Evolutionary conservation across 2,888 invertebrate genomes (phyloP).

Genomic region (Apocheima hispidaria): DNA sequence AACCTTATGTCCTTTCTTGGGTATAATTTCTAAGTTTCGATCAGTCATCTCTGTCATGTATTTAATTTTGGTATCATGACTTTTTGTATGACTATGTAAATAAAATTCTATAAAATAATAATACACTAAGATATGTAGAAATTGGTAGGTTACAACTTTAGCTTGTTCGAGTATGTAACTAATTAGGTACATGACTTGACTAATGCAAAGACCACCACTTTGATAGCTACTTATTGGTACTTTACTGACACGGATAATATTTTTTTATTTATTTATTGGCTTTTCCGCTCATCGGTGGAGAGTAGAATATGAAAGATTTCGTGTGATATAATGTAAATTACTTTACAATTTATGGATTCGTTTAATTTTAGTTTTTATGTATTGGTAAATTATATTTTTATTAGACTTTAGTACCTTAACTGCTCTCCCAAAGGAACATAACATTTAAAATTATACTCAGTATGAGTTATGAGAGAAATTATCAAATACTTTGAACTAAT

Average conservation of each 20-base stretch:
- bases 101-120: slow-evolving; percentile 12
- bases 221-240: slow-evolving; percentile 42
- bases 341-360: slow-evolving; percentile 64
- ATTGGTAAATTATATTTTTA: slow-evolving; percentile 65
- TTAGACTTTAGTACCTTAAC: slow-evolving; percentile 48
- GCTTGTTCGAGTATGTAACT: slow-evolving; percentile 9
- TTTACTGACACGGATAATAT: slow-evolving; percentile 26
- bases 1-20: slow-evolving; percentile 4
- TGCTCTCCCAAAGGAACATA: slow-evolving; percentile 75
- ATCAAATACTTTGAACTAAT: neutral
- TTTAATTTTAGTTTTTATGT: slow-evolving; percentile 57
- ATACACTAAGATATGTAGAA: slow-evolving; percentile 13
- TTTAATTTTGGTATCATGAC: neutral
- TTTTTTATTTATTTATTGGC: slow-evolving; percentile 65
- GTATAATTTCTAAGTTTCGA: slow-evolving; percentile 2
- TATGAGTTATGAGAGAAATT: neutral
- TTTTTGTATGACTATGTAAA: slow-evolving; percentile 24
- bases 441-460: slow-evolving; percentile 39
- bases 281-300: slow-evolving; percentile 55
- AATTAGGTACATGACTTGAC: neutral
- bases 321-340: slow-evolving; percentile 83
- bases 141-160: neutral
- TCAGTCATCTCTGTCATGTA: slow-evolving; percentile 5
- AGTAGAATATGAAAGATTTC: slow-evolving; percentile 62
- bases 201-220: slow-evolving; percentile 50